A percentile compares a stretch with the other conserved stretches of the same genome.
Conservation (phyloP, 2,113 vertebrate species). For the Noturus placidus region DNA sequence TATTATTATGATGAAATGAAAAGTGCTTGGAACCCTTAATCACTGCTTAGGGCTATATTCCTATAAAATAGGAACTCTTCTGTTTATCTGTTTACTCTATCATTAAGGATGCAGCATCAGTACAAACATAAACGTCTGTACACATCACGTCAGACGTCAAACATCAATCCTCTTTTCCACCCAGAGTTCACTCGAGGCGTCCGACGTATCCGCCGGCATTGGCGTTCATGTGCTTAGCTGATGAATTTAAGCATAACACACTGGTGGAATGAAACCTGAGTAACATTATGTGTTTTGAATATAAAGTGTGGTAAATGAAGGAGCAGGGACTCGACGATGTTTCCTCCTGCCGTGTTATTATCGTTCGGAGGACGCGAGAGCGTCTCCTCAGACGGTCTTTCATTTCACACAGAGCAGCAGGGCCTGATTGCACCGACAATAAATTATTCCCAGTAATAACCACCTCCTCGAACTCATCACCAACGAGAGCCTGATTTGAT, state of each 20-base stretch:
- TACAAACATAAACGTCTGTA: neutral
- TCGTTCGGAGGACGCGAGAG: neutral
- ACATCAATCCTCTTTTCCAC: constrained; percentile 4
- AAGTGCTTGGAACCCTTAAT: neutral
- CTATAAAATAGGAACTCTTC: neutral
- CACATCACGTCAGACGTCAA: neutral
- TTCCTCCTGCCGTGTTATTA: constrained; percentile 22
- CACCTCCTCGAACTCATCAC: constrained; percentile 15
- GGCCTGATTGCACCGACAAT: constrained; percentile 30
- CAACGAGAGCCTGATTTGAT: constrained; percentile 19
- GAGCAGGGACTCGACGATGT: neutral
- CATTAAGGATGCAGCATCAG: neutral
- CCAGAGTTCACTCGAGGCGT: neutral
- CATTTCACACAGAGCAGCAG: neutral
- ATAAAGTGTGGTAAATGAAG: constrained; percentile 17
- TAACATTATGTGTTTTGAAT: neutral
- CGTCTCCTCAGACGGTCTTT: constrained; percentile 7
- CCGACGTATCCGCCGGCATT: neutral
- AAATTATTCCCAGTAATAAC: constrained; percentile 30
- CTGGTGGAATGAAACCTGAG: constrained; percentile 1
- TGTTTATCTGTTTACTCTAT: neutral
- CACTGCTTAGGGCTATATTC: neutral
- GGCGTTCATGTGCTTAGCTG: neutral
- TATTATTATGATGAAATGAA: neutral
- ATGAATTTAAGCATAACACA: neutral